Conservation (phyloP, 1,140 invertebrate species). For the Contarinia nasturtii region DNA sequence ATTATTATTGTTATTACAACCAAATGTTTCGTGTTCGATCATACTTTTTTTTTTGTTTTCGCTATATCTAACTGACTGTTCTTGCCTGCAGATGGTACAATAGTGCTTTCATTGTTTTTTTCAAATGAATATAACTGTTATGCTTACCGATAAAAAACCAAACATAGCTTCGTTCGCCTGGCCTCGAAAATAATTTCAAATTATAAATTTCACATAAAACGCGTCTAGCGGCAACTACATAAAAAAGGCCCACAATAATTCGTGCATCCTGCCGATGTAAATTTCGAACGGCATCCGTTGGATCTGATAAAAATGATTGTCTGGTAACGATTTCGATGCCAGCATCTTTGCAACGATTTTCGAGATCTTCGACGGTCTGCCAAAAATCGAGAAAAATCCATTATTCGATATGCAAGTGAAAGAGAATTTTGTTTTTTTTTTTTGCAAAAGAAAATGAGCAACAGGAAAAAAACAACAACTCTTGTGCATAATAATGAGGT, state of each 20-base stretch:
- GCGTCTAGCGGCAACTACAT: slow-evolving; percentile 84
- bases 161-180: slow-evolving; percentile 74
- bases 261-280: slow-evolving; percentile 82
- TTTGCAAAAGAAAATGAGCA: background rate
- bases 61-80: too few relatives aligned
- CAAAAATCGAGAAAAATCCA: slow-evolving; percentile 7
- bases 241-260: slow-evolving; percentile 96
- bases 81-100: too few relatives aligned
- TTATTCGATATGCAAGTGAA: background rate
- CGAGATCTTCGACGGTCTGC: slow-evolving; percentile 92
- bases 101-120: too few relatives aligned
- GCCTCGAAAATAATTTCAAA: slow-evolving; percentile 54
- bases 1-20: too few relatives aligned
- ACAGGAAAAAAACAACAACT: background rate
- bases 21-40: too few relatives aligned
- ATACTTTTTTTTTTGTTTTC: too few relatives aligned
- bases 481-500: background rate
- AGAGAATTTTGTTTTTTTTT: background rate
- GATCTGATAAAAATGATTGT: slow-evolving; percentile 93
- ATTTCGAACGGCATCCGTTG: slow-evolving; percentile 88
- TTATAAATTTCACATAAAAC: slow-evolving; percentile 97
- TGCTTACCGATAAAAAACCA: slow-evolving; percentile 96
- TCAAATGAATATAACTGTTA: background rate
- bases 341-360: slow-evolving; percentile 82
- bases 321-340: slow-evolving; percentile 85